phyloP scores from a whole-genome alignment of 2,113 vertebrate species.

The Hylia prasina region DNA sequence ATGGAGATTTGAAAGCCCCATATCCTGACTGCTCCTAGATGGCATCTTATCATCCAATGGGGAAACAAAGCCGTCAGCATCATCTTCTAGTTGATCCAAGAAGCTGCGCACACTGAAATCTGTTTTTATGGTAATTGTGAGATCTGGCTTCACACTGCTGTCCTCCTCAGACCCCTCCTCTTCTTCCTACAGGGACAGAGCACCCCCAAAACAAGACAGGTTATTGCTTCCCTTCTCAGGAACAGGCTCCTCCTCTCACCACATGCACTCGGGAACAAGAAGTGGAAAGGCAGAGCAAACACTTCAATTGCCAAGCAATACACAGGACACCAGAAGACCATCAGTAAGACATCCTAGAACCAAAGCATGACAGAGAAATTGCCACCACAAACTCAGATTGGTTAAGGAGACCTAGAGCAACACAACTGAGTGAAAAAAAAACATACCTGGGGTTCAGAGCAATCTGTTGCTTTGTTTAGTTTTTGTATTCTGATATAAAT shows the following conservation, averaged over 20 bases:
- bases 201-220: neutral
- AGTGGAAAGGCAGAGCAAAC: slow-evolving; percentile 5
- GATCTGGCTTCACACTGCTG: slow-evolving; percentile 72
- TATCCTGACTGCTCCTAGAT: slow-evolving; percentile 81
- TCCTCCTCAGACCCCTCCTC: slow-evolving; percentile 93
- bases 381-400: neutral
- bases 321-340: neutral
- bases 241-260: neutral
- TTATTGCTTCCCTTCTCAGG: neutral
- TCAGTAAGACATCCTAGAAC: neutral
- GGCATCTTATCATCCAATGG: slow-evolving; percentile 89
- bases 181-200: slow-evolving; percentile 81
- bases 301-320: neutral
- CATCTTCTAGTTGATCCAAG: slow-evolving; percentile 89
- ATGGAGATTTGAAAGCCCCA: slow-evolving; percentile 92
- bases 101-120: slow-evolving; percentile 82
- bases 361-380: neutral
- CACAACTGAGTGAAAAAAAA: neutral
- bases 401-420: neutral
- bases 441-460: neutral
- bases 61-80: slow-evolving; percentile 88
- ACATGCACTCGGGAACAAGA: slow-evolving; percentile 5
- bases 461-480: neutral
- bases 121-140: slow-evolving; percentile 73
- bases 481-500: neutral